Conservation (phyloP, 2,113 vertebrate species). For the Lanius collurio region DNA sequence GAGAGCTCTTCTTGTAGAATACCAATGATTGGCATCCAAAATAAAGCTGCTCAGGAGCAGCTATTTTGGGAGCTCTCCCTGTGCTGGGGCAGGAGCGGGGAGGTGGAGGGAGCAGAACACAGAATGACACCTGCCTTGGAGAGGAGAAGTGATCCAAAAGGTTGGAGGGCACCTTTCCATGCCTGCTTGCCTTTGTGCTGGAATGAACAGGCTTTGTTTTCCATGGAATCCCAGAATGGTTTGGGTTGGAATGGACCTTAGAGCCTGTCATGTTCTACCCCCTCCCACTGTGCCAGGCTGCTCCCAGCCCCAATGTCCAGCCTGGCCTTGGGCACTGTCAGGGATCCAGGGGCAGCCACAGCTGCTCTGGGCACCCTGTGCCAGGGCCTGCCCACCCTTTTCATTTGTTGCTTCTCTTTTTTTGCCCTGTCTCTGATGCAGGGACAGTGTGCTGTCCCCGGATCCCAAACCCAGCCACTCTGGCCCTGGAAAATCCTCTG, state of each 20-base stretch:
- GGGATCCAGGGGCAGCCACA: neutral
- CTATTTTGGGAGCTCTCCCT: slow-evolving; percentile 1
- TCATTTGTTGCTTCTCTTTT: neutral
- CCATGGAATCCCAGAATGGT: fast-evolving
- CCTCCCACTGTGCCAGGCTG: fast-evolving
- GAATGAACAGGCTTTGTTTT: neutral
- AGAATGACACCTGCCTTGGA: neutral
- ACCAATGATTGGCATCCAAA: no score
- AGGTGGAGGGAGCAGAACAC: neutral
- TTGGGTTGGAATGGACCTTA: neutral
- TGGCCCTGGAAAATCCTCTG: neutral
- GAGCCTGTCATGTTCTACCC: neutral
- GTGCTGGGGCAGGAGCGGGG: neutral
- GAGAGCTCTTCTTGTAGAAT: no score
- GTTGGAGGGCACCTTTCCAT: neutral
- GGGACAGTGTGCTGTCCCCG: neutral
- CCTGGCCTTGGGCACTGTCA: neutral
- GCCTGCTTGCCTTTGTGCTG: neutral
- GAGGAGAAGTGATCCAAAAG: neutral
- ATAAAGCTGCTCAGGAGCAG: neutral
- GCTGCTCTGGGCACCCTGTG: fast-evolving
- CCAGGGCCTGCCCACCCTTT: neutral
- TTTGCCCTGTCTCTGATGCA: neutral
- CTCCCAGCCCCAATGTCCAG: fast-evolving
- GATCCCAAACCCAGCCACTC: neutral